Evolutionary conservation across 2,888 invertebrate species (phyloP).

Genomic region (Plebejus anna): DNA sequence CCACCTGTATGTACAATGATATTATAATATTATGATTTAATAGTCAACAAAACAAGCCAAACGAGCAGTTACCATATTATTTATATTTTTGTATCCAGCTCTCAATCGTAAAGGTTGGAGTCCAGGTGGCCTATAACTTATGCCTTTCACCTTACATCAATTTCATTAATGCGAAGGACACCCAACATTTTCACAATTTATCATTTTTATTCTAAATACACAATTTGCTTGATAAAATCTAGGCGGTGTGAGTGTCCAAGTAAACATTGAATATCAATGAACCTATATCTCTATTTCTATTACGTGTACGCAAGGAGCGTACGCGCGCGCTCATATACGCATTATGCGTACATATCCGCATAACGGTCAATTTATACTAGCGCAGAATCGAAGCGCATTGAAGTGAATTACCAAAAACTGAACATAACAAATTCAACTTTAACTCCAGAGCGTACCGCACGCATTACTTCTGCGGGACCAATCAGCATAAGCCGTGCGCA

Average conservation of each 20-base stretch:
- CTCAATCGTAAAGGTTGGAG: background rate
- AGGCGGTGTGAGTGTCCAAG: background rate
- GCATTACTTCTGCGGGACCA: too few species aligned
- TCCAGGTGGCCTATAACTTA: background rate
- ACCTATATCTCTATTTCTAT: background rate
- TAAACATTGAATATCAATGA: background rate
- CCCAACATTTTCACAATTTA: background rate
- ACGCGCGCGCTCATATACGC: background rate
- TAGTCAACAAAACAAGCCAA: too few species aligned
- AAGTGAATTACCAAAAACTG: too few species aligned
- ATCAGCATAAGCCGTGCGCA: too few species aligned
- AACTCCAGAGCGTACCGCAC: too few species aligned
- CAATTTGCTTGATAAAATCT: background rate
- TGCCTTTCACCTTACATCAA: background rate
- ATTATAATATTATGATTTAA: too few species aligned
- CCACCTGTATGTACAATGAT: too few species aligned
- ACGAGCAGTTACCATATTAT: background rate
- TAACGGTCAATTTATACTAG: too few species aligned
- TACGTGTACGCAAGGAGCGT: background rate
- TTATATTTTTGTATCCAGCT: constrained; percentile 15
- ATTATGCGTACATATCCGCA: background rate
- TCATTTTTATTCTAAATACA: background rate
- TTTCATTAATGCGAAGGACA: background rate
- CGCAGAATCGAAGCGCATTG: too few species aligned
- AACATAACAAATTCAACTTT: too few species aligned